Conservation (phyloP, 2,113 vertebrate genomes). For the Anseranas semipalmata region DNA sequence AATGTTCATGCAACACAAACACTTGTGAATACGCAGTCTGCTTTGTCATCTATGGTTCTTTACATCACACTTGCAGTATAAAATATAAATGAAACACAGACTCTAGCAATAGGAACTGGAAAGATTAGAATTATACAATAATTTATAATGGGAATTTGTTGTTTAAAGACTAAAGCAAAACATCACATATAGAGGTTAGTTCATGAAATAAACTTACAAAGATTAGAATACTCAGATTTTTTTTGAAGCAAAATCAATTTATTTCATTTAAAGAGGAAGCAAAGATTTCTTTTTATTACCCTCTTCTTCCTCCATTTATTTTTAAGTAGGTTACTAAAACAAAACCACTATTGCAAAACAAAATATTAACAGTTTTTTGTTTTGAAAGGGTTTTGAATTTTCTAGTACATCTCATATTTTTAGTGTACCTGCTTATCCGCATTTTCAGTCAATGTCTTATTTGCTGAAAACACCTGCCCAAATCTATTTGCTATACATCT, state of each 20-base stretch:
- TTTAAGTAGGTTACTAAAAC: not conserved
- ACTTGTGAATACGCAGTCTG: not conserved
- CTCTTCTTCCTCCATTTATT: not conserved
- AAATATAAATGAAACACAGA: not conserved
- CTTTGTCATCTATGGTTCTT: not conserved
- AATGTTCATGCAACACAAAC: not conserved
- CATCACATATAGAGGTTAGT: not conserved
- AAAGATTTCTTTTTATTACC: not conserved
- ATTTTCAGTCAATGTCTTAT: not conserved
- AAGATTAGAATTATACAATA: not conserved
- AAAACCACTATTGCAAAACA: not conserved
- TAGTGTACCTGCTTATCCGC: not conserved
- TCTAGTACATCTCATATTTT: not conserved
- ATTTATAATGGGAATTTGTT: not conserved
- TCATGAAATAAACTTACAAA: not conserved
- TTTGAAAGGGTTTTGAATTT: not conserved
- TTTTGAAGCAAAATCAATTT: not conserved
- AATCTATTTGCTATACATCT: not conserved
- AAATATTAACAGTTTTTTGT: not conserved
- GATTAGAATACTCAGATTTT: not conserved
- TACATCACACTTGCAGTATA: not conserved
- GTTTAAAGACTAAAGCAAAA: not conserved
- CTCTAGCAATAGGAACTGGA: not conserved
- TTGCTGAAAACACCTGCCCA: not conserved
- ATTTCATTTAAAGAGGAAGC: not conserved